phyloP scores from a whole-genome alignment of 2,113 vertebrate species.

The Eretmochelys imbricata region DNA sequence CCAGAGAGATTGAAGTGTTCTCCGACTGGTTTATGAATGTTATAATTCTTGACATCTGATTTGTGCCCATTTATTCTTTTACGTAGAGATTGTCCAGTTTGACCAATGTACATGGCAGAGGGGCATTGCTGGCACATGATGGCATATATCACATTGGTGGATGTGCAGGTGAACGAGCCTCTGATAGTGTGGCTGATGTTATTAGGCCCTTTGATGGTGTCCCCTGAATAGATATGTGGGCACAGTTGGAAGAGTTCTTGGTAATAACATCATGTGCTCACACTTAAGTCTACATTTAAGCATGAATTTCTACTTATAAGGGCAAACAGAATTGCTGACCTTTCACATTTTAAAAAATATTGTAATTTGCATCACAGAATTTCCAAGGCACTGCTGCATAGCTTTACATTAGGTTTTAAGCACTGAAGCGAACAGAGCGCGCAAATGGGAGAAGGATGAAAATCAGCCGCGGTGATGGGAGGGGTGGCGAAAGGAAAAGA shows the following conservation, averaged over 20 bases:
- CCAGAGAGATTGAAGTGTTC: too few relatives aligned
- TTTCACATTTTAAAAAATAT: neutral
- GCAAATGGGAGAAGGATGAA: neutral
- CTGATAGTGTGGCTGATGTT: too few relatives aligned
- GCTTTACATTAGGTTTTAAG: neutral
- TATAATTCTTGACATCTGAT: too few relatives aligned
- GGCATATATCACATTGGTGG: too few relatives aligned
- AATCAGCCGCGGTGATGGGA: neutral
- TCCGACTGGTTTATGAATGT: too few relatives aligned
- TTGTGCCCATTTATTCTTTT: too few relatives aligned
- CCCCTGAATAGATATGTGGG: too few relatives aligned
- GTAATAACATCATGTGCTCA: fast-evolving
- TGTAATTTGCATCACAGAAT: fast-evolving
- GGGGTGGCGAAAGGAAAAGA: neutral
- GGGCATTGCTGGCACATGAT: too few relatives aligned
- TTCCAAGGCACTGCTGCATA: neutral
- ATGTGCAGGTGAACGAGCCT: too few relatives aligned
- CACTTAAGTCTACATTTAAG: fast-evolving
- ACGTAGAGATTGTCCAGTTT: too few relatives aligned
- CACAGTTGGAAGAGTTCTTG: neutral
- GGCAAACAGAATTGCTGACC: neutral
- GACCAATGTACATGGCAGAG: too few relatives aligned
- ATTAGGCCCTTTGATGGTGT: too few relatives aligned
- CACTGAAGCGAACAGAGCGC: neutral
- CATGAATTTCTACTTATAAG: neutral